These are phyloP conservation scores for Spialia ferax DNA, from an alignment of 2,888 invertebrate genomes.

Conservation along the genomic window DNA sequence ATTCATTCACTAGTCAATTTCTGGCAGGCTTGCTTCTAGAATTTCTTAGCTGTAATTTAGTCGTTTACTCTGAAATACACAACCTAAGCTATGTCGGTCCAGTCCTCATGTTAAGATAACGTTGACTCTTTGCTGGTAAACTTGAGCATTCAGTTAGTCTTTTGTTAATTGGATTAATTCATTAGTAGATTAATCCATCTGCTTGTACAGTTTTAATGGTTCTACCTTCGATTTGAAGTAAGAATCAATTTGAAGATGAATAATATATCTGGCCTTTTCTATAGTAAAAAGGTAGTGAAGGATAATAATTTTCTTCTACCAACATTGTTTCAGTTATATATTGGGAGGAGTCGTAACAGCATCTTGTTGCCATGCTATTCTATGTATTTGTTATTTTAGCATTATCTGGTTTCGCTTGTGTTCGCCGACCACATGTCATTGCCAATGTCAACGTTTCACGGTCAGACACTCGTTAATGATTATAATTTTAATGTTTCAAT, in stretches of 20 bases:
- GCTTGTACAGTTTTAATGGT: not conserved
- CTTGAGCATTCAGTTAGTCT: not conserved
- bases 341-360: too few relatives aligned
- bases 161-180: not conserved
- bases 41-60: too few relatives aligned
- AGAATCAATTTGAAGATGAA: too few relatives aligned
- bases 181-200: not conserved
- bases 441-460: constrained; percentile 65
- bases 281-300: too few relatives aligned
- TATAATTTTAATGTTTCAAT: constrained; percentile 43
- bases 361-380: constrained; percentile 19
- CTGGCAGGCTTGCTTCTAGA: not conserved
- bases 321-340: too few relatives aligned
- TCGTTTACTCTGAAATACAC: constrained; percentile 7
- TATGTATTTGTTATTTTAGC: constrained; percentile 11
- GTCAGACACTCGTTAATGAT: constrained; percentile 53
- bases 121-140: not conserved
- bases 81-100: constrained; percentile 1
- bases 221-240: too few relatives aligned
- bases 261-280: too few relatives aligned
- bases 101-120: not conserved
- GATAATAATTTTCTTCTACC: too few relatives aligned
- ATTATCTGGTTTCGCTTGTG: constrained; percentile 41
- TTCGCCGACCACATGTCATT: constrained; percentile 51
- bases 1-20: constrained; percentile 18